A percentile compares a stretch with the other conserved stretches of the same genome.
phyloP scores from a whole-genome alignment of 2,113 vertebrate genomes.

The Benitochromis conjunctus region DNA sequence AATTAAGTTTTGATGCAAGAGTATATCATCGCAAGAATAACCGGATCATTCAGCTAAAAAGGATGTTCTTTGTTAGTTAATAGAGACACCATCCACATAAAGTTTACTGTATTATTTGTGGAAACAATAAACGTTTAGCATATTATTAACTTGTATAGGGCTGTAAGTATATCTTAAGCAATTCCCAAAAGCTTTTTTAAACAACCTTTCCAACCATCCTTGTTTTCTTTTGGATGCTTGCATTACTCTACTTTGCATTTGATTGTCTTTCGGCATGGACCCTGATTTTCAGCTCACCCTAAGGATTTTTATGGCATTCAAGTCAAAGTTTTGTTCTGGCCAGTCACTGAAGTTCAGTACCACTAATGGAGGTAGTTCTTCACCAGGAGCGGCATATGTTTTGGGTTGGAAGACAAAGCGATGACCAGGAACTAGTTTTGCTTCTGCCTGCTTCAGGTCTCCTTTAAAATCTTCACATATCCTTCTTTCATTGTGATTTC shows the following conservation, averaged over 20 bases:
- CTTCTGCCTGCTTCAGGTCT: neutral
- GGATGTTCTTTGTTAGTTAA: neutral
- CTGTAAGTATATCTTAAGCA: neutral
- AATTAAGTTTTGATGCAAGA: neutral
- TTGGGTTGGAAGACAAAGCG: neutral
- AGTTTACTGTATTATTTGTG: neutral
- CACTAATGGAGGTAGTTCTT: neutral
- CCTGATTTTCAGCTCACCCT: neutral
- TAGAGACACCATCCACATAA: neutral
- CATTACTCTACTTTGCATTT: neutral
- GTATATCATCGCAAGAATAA: neutral
- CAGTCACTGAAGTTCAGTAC: no score
- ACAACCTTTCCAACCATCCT: neutral
- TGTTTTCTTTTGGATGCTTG: neutral
- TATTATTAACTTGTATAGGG: neutral
- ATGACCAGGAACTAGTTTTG: neutral
- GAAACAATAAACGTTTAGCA: neutral
- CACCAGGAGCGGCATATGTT: neutral
- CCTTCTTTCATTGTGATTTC: neutral
- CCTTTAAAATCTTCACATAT: neutral
- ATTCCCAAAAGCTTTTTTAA: neutral
- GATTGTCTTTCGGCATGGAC: accelerated
- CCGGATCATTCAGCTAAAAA: neutral
- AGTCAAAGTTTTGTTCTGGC: no score
- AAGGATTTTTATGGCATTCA: no score